phyloP scores from a whole-genome alignment of 1,140 invertebrate species.

The Pseudomyrmex flavicornis region DNA sequence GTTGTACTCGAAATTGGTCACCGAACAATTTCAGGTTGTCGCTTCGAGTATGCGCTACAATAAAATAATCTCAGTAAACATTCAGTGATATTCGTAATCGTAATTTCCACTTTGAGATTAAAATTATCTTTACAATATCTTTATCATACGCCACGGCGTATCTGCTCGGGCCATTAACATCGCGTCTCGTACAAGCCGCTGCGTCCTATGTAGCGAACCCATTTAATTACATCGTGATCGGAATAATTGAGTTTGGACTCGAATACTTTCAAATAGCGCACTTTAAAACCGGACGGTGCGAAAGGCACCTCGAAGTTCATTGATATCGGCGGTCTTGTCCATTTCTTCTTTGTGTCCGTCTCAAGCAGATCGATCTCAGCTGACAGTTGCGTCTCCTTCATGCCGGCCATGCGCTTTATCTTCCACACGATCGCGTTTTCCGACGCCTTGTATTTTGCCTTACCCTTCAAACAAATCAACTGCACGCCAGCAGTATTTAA shows the following conservation, averaged over 20 bases:
- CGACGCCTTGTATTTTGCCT: constrained; percentile 99
- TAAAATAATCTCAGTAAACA: constrained; percentile 62
- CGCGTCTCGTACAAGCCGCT: constrained; percentile 99
- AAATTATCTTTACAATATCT: constrained; percentile 69
- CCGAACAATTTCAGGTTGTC: constrained; percentile 51
- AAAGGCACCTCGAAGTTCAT: constrained; percentile 99
- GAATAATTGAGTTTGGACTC: constrained; percentile 99
- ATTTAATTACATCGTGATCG: constrained; percentile 99
- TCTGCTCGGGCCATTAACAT: constrained; percentile 89
- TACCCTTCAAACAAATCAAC: constrained; percentile 99
- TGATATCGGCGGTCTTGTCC: constrained; percentile 99
- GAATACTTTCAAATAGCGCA: constrained; percentile 99
- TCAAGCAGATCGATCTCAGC: constrained; percentile 99
- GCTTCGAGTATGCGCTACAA: constrained; percentile 62
- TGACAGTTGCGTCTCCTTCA: constrained; percentile 99
- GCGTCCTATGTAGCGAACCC: constrained; percentile 99
- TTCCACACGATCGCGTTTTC: constrained; percentile 99
- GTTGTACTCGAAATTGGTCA: neutral
- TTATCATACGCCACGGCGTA: constrained; percentile 66
- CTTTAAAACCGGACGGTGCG: constrained; percentile 99
- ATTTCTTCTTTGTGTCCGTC: constrained; percentile 99
- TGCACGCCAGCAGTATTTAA: constrained; percentile 99
- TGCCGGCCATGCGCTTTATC: constrained; percentile 99
- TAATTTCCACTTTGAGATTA: constrained; percentile 75
- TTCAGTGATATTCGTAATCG: constrained; percentile 39